Evolutionary conservation across 1,140 invertebrate genomes (phyloP).

Genomic region (Euwallacea similis): DNA sequence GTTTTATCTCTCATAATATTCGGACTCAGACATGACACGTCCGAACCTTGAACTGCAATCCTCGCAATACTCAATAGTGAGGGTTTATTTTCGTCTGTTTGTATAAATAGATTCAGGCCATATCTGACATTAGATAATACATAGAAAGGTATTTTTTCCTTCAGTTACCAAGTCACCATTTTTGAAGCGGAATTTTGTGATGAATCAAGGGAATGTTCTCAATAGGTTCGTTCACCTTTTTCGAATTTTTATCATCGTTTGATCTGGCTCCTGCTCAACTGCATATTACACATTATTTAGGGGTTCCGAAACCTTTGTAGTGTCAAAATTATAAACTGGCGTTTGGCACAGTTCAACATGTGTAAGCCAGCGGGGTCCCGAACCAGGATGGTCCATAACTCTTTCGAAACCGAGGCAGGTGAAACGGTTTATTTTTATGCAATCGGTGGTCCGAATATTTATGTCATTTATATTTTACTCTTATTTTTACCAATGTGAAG

Average conservation of each 20-base stretch:
- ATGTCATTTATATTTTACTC: constrained; percentile 31
- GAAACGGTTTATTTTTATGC: constrained; percentile 40
- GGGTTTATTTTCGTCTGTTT: too few species aligned
- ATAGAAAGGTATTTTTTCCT: too few species aligned
- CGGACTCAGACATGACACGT: constrained; percentile 23
- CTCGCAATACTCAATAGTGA: too few species aligned
- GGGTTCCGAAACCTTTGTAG: constrained; percentile 28
- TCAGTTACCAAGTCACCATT: too few species aligned
- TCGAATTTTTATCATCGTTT: not conserved
- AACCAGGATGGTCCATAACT: constrained; percentile 34
- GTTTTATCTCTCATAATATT: constrained; percentile 8
- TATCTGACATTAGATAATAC: too few species aligned
- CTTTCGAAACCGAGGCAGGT: constrained; percentile 34
- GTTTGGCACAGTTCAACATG: constrained; percentile 34
- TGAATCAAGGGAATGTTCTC: not conserved
- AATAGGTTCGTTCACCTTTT: constrained; percentile 10
- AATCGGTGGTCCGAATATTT: constrained; percentile 35
- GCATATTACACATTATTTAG: constrained; percentile 30
- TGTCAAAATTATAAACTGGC: constrained; percentile 41
- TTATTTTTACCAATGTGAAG: constrained; percentile 33
- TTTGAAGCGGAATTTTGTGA: not conserved
- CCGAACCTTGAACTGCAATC: constrained; percentile 15
- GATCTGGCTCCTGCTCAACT: constrained; percentile 10
- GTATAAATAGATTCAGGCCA: too few species aligned
- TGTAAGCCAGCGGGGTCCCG: constrained; percentile 35